Percentiles rank a stretch among this genome's conserved stretches.
Conservation (phyloP, 2,888 invertebrate species). For the Epistrophe grossulariae region DNA sequence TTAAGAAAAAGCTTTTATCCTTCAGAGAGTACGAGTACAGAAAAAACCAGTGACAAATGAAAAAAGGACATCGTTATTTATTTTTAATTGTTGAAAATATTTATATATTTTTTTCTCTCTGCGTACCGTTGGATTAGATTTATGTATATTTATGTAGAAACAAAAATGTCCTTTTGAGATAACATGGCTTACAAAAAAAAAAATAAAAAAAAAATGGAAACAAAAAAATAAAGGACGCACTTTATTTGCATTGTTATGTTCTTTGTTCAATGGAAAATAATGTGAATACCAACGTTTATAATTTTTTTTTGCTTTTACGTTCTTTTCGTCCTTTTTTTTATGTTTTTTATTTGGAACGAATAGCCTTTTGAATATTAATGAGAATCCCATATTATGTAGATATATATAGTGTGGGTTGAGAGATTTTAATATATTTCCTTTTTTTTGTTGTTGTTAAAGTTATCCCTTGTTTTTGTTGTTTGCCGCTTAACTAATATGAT, state of each 20-base stretch:
- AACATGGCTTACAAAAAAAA: constrained; percentile 28
- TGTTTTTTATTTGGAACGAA: constrained; percentile 47
- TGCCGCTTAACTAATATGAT: constrained; percentile 53
- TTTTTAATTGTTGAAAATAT: constrained; percentile 57
- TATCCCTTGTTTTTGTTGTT: constrained; percentile 55
- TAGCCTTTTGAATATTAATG: constrained; percentile 73
- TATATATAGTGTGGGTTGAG: neutral
- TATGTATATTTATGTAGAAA: constrained; percentile 34
- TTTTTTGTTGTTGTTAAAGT: neutral
- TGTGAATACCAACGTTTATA: constrained; percentile 39
- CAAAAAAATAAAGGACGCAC: constrained; percentile 55
- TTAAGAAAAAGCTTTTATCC: constrained; percentile 51
- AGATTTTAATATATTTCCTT: constrained; percentile 65
- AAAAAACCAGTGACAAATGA: constrained; percentile 50
- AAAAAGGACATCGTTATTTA: constrained; percentile 70
- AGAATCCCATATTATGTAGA: constrained; percentile 34
- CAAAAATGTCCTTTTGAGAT: constrained; percentile 49
- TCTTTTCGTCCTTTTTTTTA: constrained; percentile 3
- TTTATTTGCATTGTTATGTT: constrained; percentile 72
- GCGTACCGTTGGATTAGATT: constrained; percentile 1
- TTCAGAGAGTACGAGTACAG: neutral
- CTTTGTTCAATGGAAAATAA: constrained; percentile 65
- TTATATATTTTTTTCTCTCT: neutral
- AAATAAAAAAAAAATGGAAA: constrained; percentile 9
- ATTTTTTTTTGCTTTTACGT: constrained; percentile 11